Conservation (phyloP, 2,888 invertebrate species). For the Tanytarsus gracilentus region DNA sequence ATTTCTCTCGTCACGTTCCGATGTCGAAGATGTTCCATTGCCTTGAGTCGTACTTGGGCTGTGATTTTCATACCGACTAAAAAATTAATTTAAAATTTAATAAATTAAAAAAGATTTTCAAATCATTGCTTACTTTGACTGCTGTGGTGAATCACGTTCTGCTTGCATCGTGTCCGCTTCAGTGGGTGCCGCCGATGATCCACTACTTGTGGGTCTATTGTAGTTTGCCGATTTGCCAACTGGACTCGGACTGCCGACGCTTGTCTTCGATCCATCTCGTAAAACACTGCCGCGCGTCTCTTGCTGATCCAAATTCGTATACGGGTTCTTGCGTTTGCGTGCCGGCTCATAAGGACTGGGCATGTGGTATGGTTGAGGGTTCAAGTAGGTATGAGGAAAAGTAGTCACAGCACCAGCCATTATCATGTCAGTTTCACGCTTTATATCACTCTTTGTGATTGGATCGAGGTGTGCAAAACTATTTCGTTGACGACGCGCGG, state of each 20-base stretch:
- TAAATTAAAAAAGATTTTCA: not conserved
- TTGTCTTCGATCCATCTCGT: conserved; percentile 48
- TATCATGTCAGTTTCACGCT: conserved; percentile 43
- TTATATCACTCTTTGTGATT: conserved; percentile 36
- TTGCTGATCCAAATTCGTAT: conserved; percentile 36
- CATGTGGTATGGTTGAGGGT: conserved; percentile 41
- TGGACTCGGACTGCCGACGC: conserved; percentile 44
- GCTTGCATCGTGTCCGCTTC: conserved; percentile 45
- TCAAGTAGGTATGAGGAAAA: conserved; percentile 39
- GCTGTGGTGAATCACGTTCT: conserved; percentile 41
- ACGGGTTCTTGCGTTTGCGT: conserved; percentile 51
- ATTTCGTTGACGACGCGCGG: conserved; percentile 42
- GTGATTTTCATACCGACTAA: conserved; percentile 43
- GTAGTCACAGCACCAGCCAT: conserved; percentile 41
- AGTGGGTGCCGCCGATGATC: conserved; percentile 43
- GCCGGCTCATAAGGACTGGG: conserved; percentile 44
- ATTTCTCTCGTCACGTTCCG: conserved; percentile 40
- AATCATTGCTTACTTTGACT: conserved; percentile 38
- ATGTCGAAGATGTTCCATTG: conserved; percentile 33
- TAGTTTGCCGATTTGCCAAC: conserved; percentile 40
- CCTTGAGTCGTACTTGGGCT: conserved; percentile 43
- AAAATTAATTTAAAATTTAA: not conserved
- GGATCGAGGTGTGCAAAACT: conserved; percentile 34
- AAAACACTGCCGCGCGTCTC: conserved; percentile 56
- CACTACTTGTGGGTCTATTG: conserved; percentile 42